These are phyloP conservation scores for Thereva nobilitata DNA, from an alignment of 2,888 invertebrate genomes.

Conservation along the genomic window DNA sequence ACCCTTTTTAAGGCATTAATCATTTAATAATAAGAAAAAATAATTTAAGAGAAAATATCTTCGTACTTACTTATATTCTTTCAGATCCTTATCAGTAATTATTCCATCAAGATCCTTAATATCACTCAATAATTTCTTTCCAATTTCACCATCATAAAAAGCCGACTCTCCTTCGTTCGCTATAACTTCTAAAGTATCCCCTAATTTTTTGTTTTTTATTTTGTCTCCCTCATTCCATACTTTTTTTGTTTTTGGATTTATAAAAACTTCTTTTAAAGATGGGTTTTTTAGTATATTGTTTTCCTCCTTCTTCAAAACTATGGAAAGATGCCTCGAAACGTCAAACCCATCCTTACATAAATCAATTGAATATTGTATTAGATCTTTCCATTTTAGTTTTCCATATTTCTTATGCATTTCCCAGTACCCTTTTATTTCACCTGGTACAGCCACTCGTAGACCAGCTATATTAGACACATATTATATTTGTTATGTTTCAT, in stretches of 20 bases:
- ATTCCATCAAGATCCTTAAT: constrained; percentile 73
- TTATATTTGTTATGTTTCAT: neutral
- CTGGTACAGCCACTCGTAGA: constrained; percentile 80
- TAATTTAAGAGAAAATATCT: neutral
- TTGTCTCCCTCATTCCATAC: constrained; percentile 67
- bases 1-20: neutral
- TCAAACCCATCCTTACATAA: constrained; percentile 73
- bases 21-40: neutral
- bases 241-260: constrained; percentile 63
- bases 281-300: constrained; percentile 64
- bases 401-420: constrained; percentile 75
- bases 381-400: constrained; percentile 71
- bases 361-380: constrained; percentile 78
- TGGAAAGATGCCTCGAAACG: constrained; percentile 69
- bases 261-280: constrained; percentile 63
- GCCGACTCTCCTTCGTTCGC: constrained; percentile 69
- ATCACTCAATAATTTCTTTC: constrained; percentile 66
- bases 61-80: constrained; percentile 66
- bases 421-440: constrained; percentile 87
- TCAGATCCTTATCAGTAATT: constrained; percentile 76
- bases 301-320: constrained; percentile 61
- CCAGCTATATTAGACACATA: constrained; percentile 38
- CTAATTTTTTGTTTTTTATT: constrained; percentile 68
- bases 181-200: constrained; percentile 70
- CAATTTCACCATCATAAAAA: constrained; percentile 72